These are phyloP conservation scores for Aptenodytes forsteri DNA, from an alignment of 2,113 vertebrate genomes.

Conservation along the genomic window DNA sequence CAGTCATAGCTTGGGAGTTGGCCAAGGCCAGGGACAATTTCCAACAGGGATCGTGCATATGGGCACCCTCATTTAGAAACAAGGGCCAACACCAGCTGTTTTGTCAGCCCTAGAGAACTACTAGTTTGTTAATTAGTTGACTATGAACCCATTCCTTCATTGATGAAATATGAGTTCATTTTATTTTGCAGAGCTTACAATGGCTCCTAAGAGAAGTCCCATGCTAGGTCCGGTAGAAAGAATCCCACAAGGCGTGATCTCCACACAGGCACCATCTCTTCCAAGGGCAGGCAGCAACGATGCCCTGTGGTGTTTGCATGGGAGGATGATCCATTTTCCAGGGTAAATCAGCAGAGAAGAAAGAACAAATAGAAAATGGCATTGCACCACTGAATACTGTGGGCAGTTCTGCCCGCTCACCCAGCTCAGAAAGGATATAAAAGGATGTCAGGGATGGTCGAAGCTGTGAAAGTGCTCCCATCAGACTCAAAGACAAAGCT, in stretches of 20 bases:
- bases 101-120: not conserved
- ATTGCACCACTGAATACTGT: not conserved
- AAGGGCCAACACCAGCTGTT: not conserved
- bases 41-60: not conserved
- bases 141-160: not conserved
- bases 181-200: not conserved
- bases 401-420: not conserved
- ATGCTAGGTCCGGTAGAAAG: not conserved
- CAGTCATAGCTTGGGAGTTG: not conserved
- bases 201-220: not conserved
- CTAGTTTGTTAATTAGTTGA: not conserved
- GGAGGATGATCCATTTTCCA: not conserved
- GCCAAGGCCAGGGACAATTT: not conserved
- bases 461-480: not conserved
- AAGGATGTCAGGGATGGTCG: not conserved
- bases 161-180: not conserved
- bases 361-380: not conserved
- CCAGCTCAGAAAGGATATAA: not conserved
- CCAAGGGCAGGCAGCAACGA: not conserved
- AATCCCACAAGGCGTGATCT: not conserved
- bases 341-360: not conserved
- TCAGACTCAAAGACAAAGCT: not conserved
- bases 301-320: not conserved
- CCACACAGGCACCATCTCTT: not conserved
- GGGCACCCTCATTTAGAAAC: not conserved